Base-by-base conservation (phyloP, 2,888 invertebrate species). In the Drosophila prolongata region DNA sequence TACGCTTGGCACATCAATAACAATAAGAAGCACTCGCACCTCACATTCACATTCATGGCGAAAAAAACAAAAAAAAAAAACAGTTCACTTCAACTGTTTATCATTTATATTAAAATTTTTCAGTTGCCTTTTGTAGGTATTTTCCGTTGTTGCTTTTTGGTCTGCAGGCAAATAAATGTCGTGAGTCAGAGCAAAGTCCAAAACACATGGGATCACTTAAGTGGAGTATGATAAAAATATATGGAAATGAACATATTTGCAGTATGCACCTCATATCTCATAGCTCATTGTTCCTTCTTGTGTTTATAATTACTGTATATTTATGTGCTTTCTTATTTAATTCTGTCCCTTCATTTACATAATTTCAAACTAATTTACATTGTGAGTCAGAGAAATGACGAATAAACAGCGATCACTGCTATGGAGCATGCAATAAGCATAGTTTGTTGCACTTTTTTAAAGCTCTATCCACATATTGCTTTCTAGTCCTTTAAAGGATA, bases 51-150 rank as follows among this genome's bases (percentile, higher is more conserved):
- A 38, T 30, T 61, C 38, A 37, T 16, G 38, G 42, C 14, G 24
- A 14, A 11, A 47, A 37, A 10, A n/a, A 42, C 10, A 11, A 52
- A 49, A 19, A 2, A 11, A 5, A 47, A 44, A 65, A 62, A 54
- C 19, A 49, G 53, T 77, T 80, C 75, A 75, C 62, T 60, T 77
- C 62, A 49, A 67, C 59, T 80, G 73, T 81, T 86, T 86, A 86
- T 77, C 74, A 70, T 68, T 61, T 76, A 69, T 70, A 80, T 67
- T 67, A 57, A 72, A 53, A 61, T 49, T 52, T 46, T 56, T 46
- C 27, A 14, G 43, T 30, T 43, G 49, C 34, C 57, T 52, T 44
- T 38, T 42, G 38, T 43, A 54, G 54, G 55, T 54, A 53, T 50
- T 54, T 27, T 50, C 44, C 19, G 35, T 14, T 27, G 27, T 44